Conservation (phyloP, 2,113 vertebrate species). For the Urocynchramus pylzowi region DNA sequence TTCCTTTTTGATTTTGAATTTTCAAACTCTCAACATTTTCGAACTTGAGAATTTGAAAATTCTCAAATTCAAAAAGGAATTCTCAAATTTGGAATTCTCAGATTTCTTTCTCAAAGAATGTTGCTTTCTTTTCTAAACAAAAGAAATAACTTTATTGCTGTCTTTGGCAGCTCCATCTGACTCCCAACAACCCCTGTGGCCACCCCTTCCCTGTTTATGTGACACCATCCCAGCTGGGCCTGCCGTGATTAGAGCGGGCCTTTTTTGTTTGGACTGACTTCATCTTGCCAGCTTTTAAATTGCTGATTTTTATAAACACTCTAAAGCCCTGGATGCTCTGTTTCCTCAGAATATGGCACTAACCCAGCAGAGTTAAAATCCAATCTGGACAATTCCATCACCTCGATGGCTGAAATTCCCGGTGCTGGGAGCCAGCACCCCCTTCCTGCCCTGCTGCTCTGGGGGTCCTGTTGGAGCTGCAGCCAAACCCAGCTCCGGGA, state of each 20-base stretch:
- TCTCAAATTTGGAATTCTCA: neutral
- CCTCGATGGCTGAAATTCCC: neutral
- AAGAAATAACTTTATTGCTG: neutral
- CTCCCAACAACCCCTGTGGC: neutral
- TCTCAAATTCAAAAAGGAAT: neutral
- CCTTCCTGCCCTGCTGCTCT: neutral
- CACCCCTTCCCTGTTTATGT: neutral
- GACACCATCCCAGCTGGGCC: neutral
- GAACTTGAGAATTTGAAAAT: neutral
- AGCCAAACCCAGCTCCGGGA: rapidly evolving
- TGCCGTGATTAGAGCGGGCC: rapidly evolving
- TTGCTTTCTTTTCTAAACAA: neutral
- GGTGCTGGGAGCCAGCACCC: neutral
- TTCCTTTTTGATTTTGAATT: neutral
- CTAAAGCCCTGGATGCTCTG: neutral
- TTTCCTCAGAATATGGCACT: neutral
- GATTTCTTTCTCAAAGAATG: neutral
- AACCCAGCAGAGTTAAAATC: neutral
- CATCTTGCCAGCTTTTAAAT: neutral
- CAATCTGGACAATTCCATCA: neutral
- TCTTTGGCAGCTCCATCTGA: neutral
- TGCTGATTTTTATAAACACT: neutral
- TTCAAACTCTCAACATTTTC: neutral
- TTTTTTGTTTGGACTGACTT: conserved; percentile 12
- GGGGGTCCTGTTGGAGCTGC: rapidly evolving